Evolutionary conservation across 2,888 invertebrate species (phyloP).

Genomic region (Teleogryllus oceanicus): DNA sequence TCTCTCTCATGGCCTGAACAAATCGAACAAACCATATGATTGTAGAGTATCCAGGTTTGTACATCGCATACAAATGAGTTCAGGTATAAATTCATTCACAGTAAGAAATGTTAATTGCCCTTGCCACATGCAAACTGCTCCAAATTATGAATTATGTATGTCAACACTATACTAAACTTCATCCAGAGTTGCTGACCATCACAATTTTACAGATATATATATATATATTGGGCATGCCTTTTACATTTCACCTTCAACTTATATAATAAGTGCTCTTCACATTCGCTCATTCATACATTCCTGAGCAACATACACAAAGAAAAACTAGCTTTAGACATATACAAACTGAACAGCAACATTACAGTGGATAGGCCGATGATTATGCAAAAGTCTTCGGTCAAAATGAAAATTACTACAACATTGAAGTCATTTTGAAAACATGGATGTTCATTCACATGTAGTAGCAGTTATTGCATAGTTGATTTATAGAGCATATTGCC

Average conservation of each 20-base stretch:
- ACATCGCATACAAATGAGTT: not conserved
- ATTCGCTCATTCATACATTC: constrained; percentile 10
- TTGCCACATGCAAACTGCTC: not conserved
- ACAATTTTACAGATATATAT: not conserved
- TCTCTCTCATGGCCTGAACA: not conserved
- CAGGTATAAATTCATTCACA: not conserved
- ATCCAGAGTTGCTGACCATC: not conserved
- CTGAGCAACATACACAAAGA: not conserved
- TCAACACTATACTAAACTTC: not conserved
- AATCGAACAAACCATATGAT: not conserved
- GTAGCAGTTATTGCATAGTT: not conserved
- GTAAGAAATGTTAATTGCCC: not conserved
- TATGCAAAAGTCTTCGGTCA: not conserved
- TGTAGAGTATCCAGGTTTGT: not conserved
- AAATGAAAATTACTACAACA: not conserved
- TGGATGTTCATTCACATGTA: not conserved
- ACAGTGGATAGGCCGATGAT: constrained; percentile 6
- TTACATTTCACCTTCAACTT: not conserved
- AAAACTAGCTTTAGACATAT: constrained; percentile 2
- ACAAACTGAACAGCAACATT: constrained; percentile 18
- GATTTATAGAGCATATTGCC: constrained; percentile 18
- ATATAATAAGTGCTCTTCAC: not conserved
- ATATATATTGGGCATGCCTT: not conserved
- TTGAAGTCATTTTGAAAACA: not conserved
- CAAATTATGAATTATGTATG: not conserved